These are phyloP conservation scores for Scomber scombrus DNA, from an alignment of 2,113 vertebrate species.

Conservation along the genomic window DNA sequence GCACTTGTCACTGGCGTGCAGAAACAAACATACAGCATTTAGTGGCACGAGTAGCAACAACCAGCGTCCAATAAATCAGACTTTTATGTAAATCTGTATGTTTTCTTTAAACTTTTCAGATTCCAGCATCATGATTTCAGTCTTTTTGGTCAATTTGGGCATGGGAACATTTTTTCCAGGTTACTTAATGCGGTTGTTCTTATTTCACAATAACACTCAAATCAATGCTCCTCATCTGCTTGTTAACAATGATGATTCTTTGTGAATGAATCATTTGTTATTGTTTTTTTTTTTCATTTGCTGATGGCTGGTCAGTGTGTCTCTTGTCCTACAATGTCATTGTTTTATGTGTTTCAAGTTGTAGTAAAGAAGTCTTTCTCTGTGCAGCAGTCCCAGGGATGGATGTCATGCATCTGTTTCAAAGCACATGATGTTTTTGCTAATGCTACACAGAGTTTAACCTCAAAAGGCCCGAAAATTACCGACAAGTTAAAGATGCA, in stretches of 20 bases:
- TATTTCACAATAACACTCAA: not conserved
- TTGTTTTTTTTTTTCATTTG: constrained; percentile 28
- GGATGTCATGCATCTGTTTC: constrained; percentile 29
- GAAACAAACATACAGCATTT: no score
- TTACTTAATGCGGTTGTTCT: not conserved
- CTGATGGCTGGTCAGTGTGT: constrained; percentile 38
- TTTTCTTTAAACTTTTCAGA: not conserved
- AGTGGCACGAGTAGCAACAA: no score
- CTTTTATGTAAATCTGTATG: not conserved
- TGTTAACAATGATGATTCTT: constrained; percentile 38
- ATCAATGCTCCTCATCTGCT: constrained; percentile 13
- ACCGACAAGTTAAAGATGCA: not conserved
- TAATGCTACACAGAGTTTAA: not conserved
- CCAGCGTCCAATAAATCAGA: no score
- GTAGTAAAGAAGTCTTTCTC: not conserved
- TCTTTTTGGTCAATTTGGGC: not conserved
- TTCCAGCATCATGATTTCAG: not conserved
- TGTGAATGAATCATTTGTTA: constrained; percentile 45
- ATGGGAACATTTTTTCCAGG: constrained; percentile 17
- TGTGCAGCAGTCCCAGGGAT: constrained; percentile 38
- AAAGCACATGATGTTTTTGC: not conserved
- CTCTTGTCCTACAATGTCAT: not conserved
- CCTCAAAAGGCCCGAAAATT: not conserved
- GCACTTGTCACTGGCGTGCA: no score
- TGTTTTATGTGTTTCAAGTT: constrained; percentile 9